Evolutionary conservation across 2,888 invertebrate species (phyloP), one percentile per base, ranked within the genome.

Genomic region (Lysandra coridon): DNA sequence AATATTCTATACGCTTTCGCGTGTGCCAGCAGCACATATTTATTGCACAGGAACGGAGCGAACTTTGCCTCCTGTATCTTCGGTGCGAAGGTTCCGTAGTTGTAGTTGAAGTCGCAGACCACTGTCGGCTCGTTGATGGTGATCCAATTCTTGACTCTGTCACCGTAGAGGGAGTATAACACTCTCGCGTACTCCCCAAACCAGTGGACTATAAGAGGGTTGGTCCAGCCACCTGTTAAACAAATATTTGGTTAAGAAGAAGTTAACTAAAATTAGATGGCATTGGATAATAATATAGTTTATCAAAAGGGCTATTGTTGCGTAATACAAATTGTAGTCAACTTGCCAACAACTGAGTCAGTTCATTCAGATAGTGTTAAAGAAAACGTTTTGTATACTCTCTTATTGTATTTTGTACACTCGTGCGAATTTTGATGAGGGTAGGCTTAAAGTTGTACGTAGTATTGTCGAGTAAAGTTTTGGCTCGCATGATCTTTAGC

Each of bases 21-120:
- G 84, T 97, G 96, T 0, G 96, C 95, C 79, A 95, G 85, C 30
- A 96, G 85, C 53, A 95, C 83, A 80, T 95, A 92, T 82, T 96
- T 95, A 1, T 91, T 93, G 78, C 95, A 96, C 12, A 94, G 81
- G 84, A 96, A 96, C n/a, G 91, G 88, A 0, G 90, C 95, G 7
- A 91, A 85, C 1, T 92, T 93, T 1, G 88, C 85, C 49, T 88
- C 87, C 49, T 85, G 82, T 14, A 88, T 77, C 14, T 86, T 88
- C 1, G 93, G 93, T 1, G 93, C 91, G 12, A 85, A 82, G 0
- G 64, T 73, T 40, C 83, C 85, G 1, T n/a, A 30, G 33, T 88
- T 91, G 84, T 95, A 87, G 88, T 87, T 89, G 5, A 84, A 83
- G 30, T 87, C 85, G 80, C 91, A 92, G 2, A 89, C 81, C 0